Percentiles rank a stretch among this genome's conserved stretches.
These are phyloP conservation scores for Merluccius polli DNA, from an alignment of 2,797 vertebrate genomes.

Conservation along the genomic window DNA sequence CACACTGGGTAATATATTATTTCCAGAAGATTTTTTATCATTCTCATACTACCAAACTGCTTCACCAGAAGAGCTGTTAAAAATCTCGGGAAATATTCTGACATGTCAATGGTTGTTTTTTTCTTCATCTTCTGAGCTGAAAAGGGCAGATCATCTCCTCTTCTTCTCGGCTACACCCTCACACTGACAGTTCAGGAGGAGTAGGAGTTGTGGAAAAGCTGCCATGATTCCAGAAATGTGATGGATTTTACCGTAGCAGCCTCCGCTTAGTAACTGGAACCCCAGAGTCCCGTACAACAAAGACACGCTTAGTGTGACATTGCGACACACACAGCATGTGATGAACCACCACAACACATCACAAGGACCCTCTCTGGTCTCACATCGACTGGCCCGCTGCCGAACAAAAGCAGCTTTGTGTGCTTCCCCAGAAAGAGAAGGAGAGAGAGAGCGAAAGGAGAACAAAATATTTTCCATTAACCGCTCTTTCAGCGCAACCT, in stretches of 20 bases:
- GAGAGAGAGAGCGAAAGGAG: background rate
- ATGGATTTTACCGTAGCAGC: background rate
- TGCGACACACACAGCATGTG: background rate
- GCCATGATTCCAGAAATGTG: background rate
- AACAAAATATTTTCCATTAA: constrained; percentile 36
- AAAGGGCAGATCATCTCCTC: background rate
- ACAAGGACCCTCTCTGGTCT: background rate
- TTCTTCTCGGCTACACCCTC: background rate
- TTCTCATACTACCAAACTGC: background rate
- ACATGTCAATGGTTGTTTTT: background rate
- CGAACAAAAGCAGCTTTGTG: background rate
- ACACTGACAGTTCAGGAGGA: background rate
- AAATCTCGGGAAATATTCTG: background rate
- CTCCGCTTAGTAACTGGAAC: background rate
- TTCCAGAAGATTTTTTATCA: background rate
- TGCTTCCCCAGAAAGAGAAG: background rate
- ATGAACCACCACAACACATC: background rate
- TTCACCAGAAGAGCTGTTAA: background rate
- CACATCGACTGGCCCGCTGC: background rate
- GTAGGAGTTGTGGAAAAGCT: background rate
- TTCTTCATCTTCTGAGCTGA: background rate
- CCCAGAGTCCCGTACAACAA: background rate
- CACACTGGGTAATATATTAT: background rate
- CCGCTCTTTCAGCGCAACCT: constrained; percentile 32
- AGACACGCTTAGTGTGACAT: background rate